These are phyloP conservation scores for Drosophila gunungcola DNA, from an alignment of 1,140 invertebrate species.

Conservation along the genomic window DNA sequence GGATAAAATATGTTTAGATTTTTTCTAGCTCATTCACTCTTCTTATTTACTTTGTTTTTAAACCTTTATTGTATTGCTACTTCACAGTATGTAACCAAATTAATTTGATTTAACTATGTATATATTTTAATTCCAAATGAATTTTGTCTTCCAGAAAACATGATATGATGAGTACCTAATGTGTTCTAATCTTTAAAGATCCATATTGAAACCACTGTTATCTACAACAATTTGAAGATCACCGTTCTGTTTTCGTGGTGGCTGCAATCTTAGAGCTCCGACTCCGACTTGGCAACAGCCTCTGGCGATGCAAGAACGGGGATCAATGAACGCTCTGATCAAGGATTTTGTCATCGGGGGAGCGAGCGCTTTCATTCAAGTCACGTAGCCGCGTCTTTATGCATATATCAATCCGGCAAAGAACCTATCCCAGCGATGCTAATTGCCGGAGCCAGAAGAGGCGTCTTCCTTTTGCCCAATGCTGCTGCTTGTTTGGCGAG, in stretches of 20 bases:
- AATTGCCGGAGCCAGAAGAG: conserved; percentile 62
- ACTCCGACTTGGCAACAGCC: conserved; percentile 58
- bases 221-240: background rate
- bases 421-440: conserved; percentile 56
- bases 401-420: conserved; percentile 62
- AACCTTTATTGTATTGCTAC: no score
- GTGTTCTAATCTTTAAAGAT: background rate
- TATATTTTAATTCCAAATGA: no score
- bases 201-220: background rate
- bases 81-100: no score
- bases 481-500: conserved; percentile 8
- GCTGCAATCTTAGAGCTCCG: conserved; percentile 8
- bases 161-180: no score
- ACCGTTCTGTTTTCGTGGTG: background rate
- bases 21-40: no score
- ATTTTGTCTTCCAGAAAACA: no score
- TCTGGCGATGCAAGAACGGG: conserved; percentile 18
- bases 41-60: no score
- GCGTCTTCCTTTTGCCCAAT: conserved; percentile 45
- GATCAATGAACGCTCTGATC: conserved; percentile 77
- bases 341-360: conserved; percentile 70
- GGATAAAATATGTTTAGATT: no score
- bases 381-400: conserved; percentile 66
- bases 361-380: conserved; percentile 71
- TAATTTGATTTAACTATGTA: no score